Evolutionary conservation across 2,888 invertebrate species (phyloP), one percentile per base, ranked within the genome.

Genomic region (Trichogramma dendrolimi): DNA sequence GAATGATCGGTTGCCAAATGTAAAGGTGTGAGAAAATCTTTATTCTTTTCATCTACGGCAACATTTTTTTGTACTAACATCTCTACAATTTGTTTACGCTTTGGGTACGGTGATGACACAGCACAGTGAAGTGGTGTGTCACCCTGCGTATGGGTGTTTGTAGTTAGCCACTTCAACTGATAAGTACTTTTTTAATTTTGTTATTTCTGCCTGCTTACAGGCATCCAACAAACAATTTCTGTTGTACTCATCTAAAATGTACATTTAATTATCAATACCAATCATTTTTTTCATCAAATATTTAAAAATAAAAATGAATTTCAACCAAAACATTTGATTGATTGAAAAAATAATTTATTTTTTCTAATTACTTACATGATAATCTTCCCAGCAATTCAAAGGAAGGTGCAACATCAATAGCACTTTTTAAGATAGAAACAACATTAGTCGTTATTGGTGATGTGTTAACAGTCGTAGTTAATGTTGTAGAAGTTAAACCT

Each of bases 361-460:
- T n/a, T n/a, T n/a, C n/a, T n/a, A n/a, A n/a, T n/a, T 68, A 86
- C 91, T 86, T 80, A 95, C 95, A 92, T 14, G 92, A 88, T 50
- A 97, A 84, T 75, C 92, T 83, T 70, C 96, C 96, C 75, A 94
- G 91, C 6, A 97, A 82, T 73, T 96, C 96, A 61, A 92, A 83
- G 0, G 93, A 91, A 0, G 95, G 94, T 0, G 96, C 94, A 6
- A 96, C 93, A 78, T 97, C 96, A 7, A 97, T 87, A 4, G 96
- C 95, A 40, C 93, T 94, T 81, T 97, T 97, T 5, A 74, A 62
- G 2, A 72, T 71, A 3, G 76, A 75, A 2, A 67, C 68, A 4
- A 78, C 67, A 5, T 74, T 73, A 0, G 77, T 75, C 1, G 74
- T 69, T 6, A 79, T 75, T 0, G 78, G 79, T 1, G 76, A 73